Base-by-base conservation (phyloP, 2,888 invertebrate genomes). In the Toxonevra muliebris region DNA sequence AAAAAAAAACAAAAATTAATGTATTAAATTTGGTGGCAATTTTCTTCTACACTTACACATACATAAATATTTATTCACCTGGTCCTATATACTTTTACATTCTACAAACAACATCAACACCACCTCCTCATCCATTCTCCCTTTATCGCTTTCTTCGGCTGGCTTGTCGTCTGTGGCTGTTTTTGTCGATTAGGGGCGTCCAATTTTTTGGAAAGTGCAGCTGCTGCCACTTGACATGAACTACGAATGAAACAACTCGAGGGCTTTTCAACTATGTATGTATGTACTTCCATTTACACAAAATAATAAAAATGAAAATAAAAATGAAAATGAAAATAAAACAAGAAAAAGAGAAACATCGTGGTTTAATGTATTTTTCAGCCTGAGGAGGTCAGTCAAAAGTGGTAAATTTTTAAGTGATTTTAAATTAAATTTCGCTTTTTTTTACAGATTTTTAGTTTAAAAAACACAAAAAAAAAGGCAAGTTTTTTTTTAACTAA, bases 161-260 rank as follows among this genome's bases (percentile, higher is more conserved):
- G 30, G 3, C 2, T 7, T 30, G 30, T 57, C 30, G 11, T 57
- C n/a, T 52, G 3, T 13, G 12, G 42, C 15, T 42, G 43, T 41
- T 15, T 58, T 15, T 53, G 53, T 53, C 13, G 53, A 19, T 53
- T 58, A 15, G 41, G 42, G 12, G 58, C 60, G 19, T 60, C 45
- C 19, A 60, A 60, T 60, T 43, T 43, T 60, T 60, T 52, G 61
- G 17, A 70, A 65, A 15, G 13, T 66, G 75, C 70, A 76, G 72
- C 79, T 78, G 79, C 77, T 79, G 79, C 75, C 79, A 77, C 79
- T 79, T 78, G 77, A 79, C 79, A 75, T 77, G 79, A 76, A 77
- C 78, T 71, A 71, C 72, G 30, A 30, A 30, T 30, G 76, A 76
- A 76, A 77, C 76, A 78, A 74, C 77, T 78, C 73, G 76, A 78